Percentiles rank a stretch among this genome's conserved stretches.
Conservation (phyloP, 2,888 invertebrate species). For the Polyploca ridens region DNA sequence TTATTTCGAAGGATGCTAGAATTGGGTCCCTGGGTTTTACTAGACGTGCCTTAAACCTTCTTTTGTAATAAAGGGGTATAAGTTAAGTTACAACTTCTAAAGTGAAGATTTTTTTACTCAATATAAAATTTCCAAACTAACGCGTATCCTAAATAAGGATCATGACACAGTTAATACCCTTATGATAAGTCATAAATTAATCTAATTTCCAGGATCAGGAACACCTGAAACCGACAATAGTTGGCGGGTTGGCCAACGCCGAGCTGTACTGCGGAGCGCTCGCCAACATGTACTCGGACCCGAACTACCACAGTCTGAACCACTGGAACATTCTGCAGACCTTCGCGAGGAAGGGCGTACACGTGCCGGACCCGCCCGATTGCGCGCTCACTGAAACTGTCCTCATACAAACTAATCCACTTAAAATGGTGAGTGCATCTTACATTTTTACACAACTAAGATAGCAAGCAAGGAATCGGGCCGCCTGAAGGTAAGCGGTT, state of each 20-base stretch:
- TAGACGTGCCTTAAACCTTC: too few relatives aligned
- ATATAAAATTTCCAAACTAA: too few relatives aligned
- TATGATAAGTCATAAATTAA: neutral
- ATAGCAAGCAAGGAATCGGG: too few relatives aligned
- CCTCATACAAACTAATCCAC: constrained; percentile 97
- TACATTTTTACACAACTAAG: neutral
- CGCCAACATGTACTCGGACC: constrained; percentile 98
- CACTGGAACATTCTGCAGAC: constrained; percentile 98
- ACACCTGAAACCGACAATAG: constrained; percentile 96
- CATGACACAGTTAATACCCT: neutral
- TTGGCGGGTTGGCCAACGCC: constrained; percentile 95
- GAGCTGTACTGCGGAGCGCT: constrained; percentile 97
- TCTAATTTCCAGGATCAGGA: constrained; percentile 90
- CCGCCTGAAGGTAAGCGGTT: too few relatives aligned
- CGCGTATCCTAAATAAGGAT: too few relatives aligned
- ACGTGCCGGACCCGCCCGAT: constrained; percentile 92
- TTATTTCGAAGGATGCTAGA: too few relatives aligned
- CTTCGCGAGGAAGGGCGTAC: constrained; percentile 95
- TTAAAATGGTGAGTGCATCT: constrained; percentile 90
- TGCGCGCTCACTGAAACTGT: constrained; percentile 97
- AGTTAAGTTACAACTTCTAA: too few relatives aligned
- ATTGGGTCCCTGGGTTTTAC: too few relatives aligned
- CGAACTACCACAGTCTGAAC: constrained; percentile 97
- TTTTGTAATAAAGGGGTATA: too few relatives aligned
- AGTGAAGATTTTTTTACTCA: too few relatives aligned